Conservation (phyloP, 2,797 vertebrate genomes). For the Sebastolobus alascanus region DNA sequence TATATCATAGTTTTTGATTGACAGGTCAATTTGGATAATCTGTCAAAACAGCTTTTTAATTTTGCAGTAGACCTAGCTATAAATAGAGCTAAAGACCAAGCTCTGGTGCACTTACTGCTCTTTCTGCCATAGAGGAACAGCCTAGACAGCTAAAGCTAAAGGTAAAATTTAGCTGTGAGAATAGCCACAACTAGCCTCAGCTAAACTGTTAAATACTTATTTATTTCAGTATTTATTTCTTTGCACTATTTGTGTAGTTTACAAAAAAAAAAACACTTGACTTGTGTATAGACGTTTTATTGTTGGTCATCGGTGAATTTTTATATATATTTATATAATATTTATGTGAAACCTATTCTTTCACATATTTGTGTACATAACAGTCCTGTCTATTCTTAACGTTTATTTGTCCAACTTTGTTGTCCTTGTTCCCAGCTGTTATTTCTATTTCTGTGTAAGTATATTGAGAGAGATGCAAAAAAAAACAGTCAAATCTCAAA, state of each 20-base stretch:
- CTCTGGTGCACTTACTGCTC: neutral
- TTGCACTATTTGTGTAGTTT: no score
- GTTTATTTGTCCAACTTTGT: no score
- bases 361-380: no score
- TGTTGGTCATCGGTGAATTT: no score
- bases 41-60: neutral
- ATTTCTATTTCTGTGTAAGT: no score
- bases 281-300: rapidly evolving
- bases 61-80: neutral
- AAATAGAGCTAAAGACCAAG: neutral
- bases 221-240: no score
- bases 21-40: neutral
- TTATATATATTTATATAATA: no score
- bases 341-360: rapidly evolving
- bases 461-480: no score
- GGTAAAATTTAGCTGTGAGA: neutral
- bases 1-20: neutral
- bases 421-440: no score
- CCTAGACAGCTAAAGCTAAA: neutral
- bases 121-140: neutral
- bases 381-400: no score
- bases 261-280: no score
- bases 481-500: no score
- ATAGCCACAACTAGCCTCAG: neutral
- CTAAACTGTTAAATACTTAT: neutral